Evolutionary conservation across 2,113 vertebrate genomes (phyloP), one percentile per base, ranked within the genome.

Genomic region (Apteryx owenii): DNA sequence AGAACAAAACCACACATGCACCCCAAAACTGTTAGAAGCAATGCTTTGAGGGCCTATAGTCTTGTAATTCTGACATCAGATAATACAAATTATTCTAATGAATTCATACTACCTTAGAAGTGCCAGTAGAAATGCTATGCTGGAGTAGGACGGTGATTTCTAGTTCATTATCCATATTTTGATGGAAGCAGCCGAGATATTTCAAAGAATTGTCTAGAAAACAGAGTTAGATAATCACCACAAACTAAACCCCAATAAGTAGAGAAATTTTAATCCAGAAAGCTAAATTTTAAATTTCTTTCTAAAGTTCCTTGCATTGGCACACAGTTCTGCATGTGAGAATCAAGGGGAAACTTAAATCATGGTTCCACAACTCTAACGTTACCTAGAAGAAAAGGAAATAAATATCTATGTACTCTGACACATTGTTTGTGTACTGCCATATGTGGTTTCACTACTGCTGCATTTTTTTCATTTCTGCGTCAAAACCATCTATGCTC

Each of bases 1-100:
- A 5, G 38, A 61, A 54, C 0, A 1, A 48, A 82, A 53, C 1
- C 5, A 62, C 51, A 26, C 8, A 6, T 25, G n/a, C 7, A 7
- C 9, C 11, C 7, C 48, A 62, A 33, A 19, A 9, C 23, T 28
- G 4, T 36, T 42, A 6, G 11, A 71, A 72, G 1, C 1, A 65
- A 3, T 33, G 12, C 38, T 85, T 29, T 81, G 16, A 90, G 85
- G 13, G 25, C 7, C 10, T 58, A 15, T 66, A 54, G 72, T 65
- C 29, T 73, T 9, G 1, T 81, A 95, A 48, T 69, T 88, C 18
- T 90, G 36, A 36, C 33, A 78, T 66, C 44, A 88, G 17, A 50
- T n/a, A 62, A 40, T 44, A 26, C 1, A 69, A 72, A 50, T 81
- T 83, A 26, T 76, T 82, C 14, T 61, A 77, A 66, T 54, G 2